Base-by-base conservation (phyloP, 2,888 invertebrate genomes). In the Orthosia incerta region DNA sequence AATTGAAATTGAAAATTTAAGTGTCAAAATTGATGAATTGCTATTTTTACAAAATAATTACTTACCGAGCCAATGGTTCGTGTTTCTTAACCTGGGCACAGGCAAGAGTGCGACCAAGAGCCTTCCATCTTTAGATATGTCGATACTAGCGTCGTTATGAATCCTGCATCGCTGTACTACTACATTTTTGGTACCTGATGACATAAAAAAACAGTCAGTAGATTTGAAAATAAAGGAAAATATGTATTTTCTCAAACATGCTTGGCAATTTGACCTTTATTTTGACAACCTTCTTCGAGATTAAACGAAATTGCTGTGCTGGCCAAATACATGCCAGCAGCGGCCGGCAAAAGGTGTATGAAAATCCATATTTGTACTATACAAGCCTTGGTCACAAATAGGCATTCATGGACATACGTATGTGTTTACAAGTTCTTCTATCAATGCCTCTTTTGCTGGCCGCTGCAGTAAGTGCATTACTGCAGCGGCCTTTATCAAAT, bases 91-190 rank as follows among this genome's bases (percentile, higher is more conserved):
- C 62, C 98, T 97, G 53, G 97, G 97, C 12, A 97, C 97, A 2
- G 98, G 98, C 45, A 98, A 95, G 79, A 98, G 95, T 1, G 98
- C 98, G 12, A 98, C 98, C 78, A 99, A 94, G 70, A 98, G 95
- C 46, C 97, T 97, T 23, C 98, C 98, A 91, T 98, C 98, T 76
- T 97, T 97, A 16, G 98, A 98, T 86, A 98, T 97, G 90, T 98
- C 98, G 83, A 98, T 98, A 91, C 98, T 98, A 46, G 98, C 98
- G 90, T 98, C 98, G 91, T 98, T 98, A 93, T 98, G 98, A 78
- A 99, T 98, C 90, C 98, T 98, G 92, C 98, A 98, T 86, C 98
- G 97, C 50, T 97, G 97, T 12, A 98, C 98, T 31, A 98, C 98
- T 53, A 98, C 96, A 89, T 98, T 98, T 88, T 97, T 97, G 68